These are phyloP conservation scores for Porites evermanni DNA, from an alignment of 92 coral and sea anemone species.

Conservation along the genomic window DNA sequence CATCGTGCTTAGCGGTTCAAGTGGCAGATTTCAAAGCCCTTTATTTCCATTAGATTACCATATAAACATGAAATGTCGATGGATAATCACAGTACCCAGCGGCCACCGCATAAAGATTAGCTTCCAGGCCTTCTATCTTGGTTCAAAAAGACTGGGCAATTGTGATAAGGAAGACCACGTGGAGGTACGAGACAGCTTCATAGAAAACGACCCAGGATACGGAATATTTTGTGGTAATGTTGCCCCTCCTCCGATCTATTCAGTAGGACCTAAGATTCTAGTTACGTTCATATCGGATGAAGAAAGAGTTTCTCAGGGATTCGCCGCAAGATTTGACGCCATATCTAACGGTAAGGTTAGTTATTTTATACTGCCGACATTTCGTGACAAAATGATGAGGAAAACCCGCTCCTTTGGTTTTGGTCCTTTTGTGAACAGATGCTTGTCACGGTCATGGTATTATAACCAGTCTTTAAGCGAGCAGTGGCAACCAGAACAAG, in stretches of 20 bases:
- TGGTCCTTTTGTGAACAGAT: no score
- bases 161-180: conserved; percentile 25
- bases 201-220: conserved; percentile 28
- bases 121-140: conserved; percentile 31
- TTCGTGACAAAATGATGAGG: not conserved
- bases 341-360: conserved; percentile 33
- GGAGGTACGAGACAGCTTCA: conserved; percentile 39
- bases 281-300: conserved; percentile 27
- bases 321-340: conserved; percentile 31
- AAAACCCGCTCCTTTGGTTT: no score
- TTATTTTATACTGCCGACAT: not conserved
- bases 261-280: conserved; percentile 35
- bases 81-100: conserved; percentile 44
- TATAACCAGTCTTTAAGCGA: no score
- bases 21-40: conserved; percentile 5
- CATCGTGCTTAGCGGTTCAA: conserved; percentile 26
- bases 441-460: no score
- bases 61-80: conserved; percentile 34
- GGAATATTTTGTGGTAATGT: conserved; percentile 35
- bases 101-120: conserved; percentile 47
- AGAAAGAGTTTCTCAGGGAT: not conserved
- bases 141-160: not conserved
- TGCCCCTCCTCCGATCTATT: conserved; percentile 17
- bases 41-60: not conserved
- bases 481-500: no score